Base-by-base conservation (phyloP, 2,113 vertebrate species). In the Neodon shergylaensis region DNA sequence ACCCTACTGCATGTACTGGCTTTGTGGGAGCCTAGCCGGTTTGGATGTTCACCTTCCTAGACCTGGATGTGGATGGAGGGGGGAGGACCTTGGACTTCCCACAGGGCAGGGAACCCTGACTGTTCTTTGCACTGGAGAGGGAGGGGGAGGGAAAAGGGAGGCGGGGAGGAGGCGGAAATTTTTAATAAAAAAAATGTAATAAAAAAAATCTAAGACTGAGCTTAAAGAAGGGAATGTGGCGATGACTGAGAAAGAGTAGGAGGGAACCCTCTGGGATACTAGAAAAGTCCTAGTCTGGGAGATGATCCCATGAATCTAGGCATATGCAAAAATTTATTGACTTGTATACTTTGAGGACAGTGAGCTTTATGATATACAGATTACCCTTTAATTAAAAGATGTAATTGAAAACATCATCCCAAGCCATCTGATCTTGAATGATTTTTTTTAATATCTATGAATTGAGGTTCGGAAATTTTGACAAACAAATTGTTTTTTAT, bases 191-290 rank as follows among this genome's bases (percentile, higher is more conserved):
- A 49, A 49, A 49, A 49, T 49, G 1, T 49, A 49, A 49, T 49
- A 49, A 49, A 44, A 65, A 39, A 83, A 83, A 42, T 26, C 54
- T 83, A 31, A 83, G 13, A 10, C n/a, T 4, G n/a, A 28, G 22
- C n/a, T 81, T 92, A 81, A 79, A 65, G 36, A 84, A 26, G 16
- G 52, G 6, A 49, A 14, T 12, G 17, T 42, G 68, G 65, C 42
- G 68, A 2, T 68, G 63, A 92, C 66, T 47, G 16, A 47, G 42
- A 47, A 66, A 39, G 26, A 33, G 17, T 44, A 84, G 61, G 42
- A 88, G 16, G 49, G 78, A 96, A 91, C 6, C 17, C 84, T 97
- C 90, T 86, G 3, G 72, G 94, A 92, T 31, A 33, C 42, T 89
- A 31, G 28, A 73, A 90, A 79, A 58, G 24, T 63, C 81, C 74